A percentile compares a stretch with the other conserved stretches of the same genome.
These are phyloP conservation scores for Taxidea taxus DNA, from an alignment of 2,113 vertebrate species.

Conservation along the genomic window DNA sequence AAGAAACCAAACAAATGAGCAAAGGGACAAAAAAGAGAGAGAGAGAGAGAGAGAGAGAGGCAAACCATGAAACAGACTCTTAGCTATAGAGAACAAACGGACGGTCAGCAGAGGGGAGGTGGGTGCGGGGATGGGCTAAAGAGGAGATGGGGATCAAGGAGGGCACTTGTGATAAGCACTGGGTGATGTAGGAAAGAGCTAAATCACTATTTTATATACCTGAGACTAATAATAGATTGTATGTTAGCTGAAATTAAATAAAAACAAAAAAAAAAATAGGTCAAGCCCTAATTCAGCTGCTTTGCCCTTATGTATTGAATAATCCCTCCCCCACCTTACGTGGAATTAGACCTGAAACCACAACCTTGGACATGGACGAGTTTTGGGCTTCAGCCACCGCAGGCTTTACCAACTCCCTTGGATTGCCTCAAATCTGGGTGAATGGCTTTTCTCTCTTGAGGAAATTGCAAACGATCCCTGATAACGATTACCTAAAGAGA, in stretches of 20 bases:
- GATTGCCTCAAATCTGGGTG: neutral
- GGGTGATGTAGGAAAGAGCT: neutral
- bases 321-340: neutral
- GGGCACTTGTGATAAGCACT: neutral
- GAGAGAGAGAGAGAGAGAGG: neutral
- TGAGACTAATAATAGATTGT: neutral
- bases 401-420: neutral
- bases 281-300: neutral
- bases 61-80: neutral
- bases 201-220: neutral
- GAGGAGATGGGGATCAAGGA: neutral
- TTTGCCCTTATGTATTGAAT: neutral
- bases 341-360: neutral
- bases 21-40: neutral
- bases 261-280: neutral
- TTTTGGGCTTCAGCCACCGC: neutral
- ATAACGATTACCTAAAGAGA: neutral
- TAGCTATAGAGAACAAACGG: neutral
- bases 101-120: neutral
- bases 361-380: fast-evolving
- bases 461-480: neutral
- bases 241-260: neutral
- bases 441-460: neutral
- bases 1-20: neutral
- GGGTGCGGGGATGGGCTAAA: neutral